Evolutionary conservation across 2,797 vertebrate species (phyloP).

Genomic region (Mormyrops attenuatus): DNA sequence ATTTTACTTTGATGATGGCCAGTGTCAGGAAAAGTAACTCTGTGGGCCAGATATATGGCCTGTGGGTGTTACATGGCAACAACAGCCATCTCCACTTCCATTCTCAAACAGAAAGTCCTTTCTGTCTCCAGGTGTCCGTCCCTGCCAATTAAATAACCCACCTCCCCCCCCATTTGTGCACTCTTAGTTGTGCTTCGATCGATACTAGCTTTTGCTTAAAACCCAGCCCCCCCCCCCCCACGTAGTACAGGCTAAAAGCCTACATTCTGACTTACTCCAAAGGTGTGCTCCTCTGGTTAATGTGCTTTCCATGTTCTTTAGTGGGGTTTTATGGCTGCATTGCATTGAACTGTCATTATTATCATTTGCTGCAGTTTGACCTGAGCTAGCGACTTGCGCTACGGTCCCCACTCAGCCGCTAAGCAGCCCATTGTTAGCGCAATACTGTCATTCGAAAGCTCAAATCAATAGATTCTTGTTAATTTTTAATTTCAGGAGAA

Average conservation of each 20-base stretch:
- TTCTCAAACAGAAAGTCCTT: background rate
- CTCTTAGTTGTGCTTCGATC: background rate
- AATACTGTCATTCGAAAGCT: background rate
- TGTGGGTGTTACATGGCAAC: background rate
- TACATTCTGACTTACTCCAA: background rate
- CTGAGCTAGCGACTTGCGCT: background rate
- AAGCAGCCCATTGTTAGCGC: background rate
- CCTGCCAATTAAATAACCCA: background rate
- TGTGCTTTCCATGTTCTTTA: background rate
- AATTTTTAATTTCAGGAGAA: constrained; percentile 25
- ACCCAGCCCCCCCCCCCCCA: background rate
- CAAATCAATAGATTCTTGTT: constrained; percentile 35
- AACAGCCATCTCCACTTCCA: background rate
- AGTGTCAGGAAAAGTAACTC: background rate
- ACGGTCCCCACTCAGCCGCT: background rate
- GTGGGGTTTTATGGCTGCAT: background rate
- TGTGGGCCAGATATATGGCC: background rate
- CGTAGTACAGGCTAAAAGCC: background rate
- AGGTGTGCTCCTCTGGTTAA: background rate
- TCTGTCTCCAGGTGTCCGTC: background rate
- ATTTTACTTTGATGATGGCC: background rate
- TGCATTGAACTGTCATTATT: background rate
- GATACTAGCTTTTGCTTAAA: background rate
- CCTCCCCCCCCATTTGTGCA: background rate
- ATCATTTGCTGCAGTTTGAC: background rate